These are phyloP conservation scores for Lasius platythorax DNA, from an alignment of 2,888 invertebrate species.

Conservation along the genomic window DNA sequence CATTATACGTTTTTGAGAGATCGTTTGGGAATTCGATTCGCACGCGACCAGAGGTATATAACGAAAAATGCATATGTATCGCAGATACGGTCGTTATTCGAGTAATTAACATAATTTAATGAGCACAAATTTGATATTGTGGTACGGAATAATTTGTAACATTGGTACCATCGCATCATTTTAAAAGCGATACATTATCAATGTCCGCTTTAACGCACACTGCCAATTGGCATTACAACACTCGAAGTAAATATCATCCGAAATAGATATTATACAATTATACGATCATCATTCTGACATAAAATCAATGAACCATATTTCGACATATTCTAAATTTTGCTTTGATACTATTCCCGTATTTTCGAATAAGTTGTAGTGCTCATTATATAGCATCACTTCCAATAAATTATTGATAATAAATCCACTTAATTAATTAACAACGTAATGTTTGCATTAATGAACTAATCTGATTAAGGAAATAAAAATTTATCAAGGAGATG, in stretches of 20 bases:
- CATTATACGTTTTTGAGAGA: conserved; percentile 33
- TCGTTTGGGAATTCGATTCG: conserved; percentile 32
- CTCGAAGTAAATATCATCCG: conserved; percentile 46
- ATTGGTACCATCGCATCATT: conserved; percentile 35
- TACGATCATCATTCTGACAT: conserved; percentile 43
- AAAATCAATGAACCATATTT: conserved; percentile 47
- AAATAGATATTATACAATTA: conserved; percentile 52
- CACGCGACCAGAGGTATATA: not conserved
- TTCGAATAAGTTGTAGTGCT: conserved; percentile 1
- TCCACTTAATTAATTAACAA: not conserved
- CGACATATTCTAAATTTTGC: conserved; percentile 23
- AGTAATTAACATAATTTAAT: conserved; percentile 58
- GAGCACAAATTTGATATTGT: conserved; percentile 50
- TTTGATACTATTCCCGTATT: conserved; percentile 10
- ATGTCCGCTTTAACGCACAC: conserved; percentile 37
- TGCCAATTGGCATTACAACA: conserved; percentile 36
- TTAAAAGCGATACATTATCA: conserved; percentile 49
- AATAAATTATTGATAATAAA: conserved; percentile 12
- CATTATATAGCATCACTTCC: not conserved
- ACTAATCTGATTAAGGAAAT: conserved; percentile 1
- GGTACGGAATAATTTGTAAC: conserved; percentile 44
- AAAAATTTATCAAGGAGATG: conserved; percentile 12
- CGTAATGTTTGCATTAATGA: not conserved
- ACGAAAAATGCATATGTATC: conserved; percentile 25
- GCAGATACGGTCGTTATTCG: conserved; percentile 37